phyloP scores from a whole-genome alignment of 2,888 invertebrate genomes.

The Phrixothrix hirtus region DNA sequence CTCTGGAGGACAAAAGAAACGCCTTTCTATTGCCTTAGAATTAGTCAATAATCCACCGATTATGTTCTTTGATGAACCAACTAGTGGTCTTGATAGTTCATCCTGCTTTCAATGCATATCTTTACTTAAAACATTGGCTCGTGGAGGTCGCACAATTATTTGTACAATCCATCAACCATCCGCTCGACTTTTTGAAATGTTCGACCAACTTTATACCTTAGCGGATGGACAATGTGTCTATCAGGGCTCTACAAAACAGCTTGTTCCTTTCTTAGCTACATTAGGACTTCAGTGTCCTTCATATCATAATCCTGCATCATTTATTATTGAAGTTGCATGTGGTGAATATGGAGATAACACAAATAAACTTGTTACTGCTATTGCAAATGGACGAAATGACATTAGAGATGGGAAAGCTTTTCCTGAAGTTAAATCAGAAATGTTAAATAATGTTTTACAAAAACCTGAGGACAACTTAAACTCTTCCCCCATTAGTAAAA shows the following conservation, averaged over 20 bases:
- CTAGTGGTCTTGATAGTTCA: slow-evolving; percentile 93
- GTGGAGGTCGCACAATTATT: slow-evolving; percentile 90
- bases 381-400: slow-evolving; percentile 81
- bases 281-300: slow-evolving; percentile 89
- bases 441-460: slow-evolving; percentile 56
- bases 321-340: slow-evolving; percentile 94
- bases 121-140: slow-evolving; percentile 83
- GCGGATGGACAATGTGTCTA: slow-evolving; percentile 95
- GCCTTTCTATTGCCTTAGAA: slow-evolving; percentile 91
- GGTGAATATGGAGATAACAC: slow-evolving; percentile 95
- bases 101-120: slow-evolving; percentile 94
- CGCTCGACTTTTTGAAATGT: slow-evolving; percentile 95
- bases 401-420: slow-evolving; percentile 75
- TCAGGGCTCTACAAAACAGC: slow-evolving; percentile 82
- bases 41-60: slow-evolving; percentile 95
- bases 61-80: slow-evolving; percentile 98
- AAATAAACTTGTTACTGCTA: slow-evolving; percentile 79
- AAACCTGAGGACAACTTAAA: slow-evolving; percentile 55
- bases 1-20: slow-evolving; percentile 94
- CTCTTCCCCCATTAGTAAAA: slow-evolving; percentile 23
- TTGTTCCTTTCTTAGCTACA: slow-evolving; percentile 80
- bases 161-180: slow-evolving; percentile 97
- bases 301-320: slow-evolving; percentile 97
- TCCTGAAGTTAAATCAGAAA: slow-evolving; percentile 57
- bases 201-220: slow-evolving; percentile 91